A percentile compares a stretch with the other conserved stretches of the same genome.
These are phyloP conservation scores for Brachionus sp. DNA, from an alignment of 1,140 invertebrate genomes.

Conservation along the genomic window DNA sequence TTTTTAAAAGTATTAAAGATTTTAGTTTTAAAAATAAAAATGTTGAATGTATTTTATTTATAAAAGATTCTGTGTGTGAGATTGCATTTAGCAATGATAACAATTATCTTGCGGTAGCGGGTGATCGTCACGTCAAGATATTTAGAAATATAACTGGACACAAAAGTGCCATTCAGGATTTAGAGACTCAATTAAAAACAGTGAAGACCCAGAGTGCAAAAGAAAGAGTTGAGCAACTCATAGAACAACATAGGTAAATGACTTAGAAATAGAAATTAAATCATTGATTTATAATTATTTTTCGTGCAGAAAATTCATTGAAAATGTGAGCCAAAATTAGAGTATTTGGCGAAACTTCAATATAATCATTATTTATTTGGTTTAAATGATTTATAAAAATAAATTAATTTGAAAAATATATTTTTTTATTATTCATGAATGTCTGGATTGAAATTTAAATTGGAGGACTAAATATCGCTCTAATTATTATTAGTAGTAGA, in stretches of 20 bases:
- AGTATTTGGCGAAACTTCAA: not conserved
- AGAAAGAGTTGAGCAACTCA: conserved; percentile 70
- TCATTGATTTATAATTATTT: not conserved
- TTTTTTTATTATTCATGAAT: not conserved
- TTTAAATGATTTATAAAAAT: not conserved
- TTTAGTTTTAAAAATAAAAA: no score
- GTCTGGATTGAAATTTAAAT: not conserved
- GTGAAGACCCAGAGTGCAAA: conserved; percentile 65
- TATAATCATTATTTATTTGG: not conserved
- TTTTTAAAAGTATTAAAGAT: conserved; percentile 62
- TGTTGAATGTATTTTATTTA: no score
- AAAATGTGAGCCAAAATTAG: not conserved
- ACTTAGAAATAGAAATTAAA: not conserved
- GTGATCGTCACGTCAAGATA: conserved; percentile 72
- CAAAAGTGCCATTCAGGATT: conserved; percentile 66
- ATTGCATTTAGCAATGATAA: conserved; percentile 71
- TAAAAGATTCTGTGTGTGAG: conserved; percentile 67
- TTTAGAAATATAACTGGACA: conserved; percentile 78
- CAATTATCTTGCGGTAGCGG: conserved; percentile 70
- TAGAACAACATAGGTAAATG: conserved; percentile 65
- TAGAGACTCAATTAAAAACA: conserved; percentile 67
- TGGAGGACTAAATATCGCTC: not conserved
- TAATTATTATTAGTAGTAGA: not conserved
- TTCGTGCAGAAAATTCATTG: not conserved
- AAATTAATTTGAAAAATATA: conserved; percentile 7